Evolutionary conservation across 1,140 invertebrate genomes (phyloP).

Genomic region (Pseudomyrmex gracilis): DNA sequence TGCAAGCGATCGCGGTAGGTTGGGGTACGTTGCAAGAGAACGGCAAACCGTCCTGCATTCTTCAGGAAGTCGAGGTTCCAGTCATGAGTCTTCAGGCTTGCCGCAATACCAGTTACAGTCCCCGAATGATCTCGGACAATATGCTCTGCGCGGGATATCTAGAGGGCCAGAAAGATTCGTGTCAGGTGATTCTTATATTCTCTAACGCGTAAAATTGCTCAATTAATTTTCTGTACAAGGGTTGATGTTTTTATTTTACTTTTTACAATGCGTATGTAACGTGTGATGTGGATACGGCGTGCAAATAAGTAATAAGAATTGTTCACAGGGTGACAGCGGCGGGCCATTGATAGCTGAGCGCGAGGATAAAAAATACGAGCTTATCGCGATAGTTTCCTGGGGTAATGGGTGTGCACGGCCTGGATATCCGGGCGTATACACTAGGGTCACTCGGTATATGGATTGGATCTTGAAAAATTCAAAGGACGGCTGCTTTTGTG

Average conservation of each 20-base stretch:
- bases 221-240: too few species aligned
- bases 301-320: not conserved
- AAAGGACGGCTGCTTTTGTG: conserved; percentile 88
- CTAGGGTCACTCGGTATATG: conserved; percentile 88
- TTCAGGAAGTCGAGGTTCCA: conserved; percentile 93
- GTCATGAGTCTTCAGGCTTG: conserved; percentile 92
- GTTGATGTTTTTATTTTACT: too few species aligned
- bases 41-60: conserved; percentile 91
- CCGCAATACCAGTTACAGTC: conserved; percentile 91
- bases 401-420: conserved; percentile 85
- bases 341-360: conserved; percentile 92
- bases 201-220: not conserved
- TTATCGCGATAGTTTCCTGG: conserved; percentile 88
- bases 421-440: conserved; percentile 90
- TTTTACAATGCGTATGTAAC: not conserved
- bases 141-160: conserved; percentile 94
- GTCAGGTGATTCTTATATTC: conserved; percentile 88
- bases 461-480: conserved; percentile 89
- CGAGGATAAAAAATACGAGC: conserved; percentile 90
- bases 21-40: conserved; percentile 94
- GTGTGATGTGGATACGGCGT: too few species aligned
- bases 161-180: conserved; percentile 93
- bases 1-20: conserved; percentile 90
- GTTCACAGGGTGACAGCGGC: conserved; percentile 93
- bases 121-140: conserved; percentile 93